A percentile compares a stretch with the other conserved stretches of the same genome.
These are phyloP conservation scores for Spilosoma lubricipeda DNA, from an alignment of 2,888 invertebrate genomes.

Conservation along the genomic window DNA sequence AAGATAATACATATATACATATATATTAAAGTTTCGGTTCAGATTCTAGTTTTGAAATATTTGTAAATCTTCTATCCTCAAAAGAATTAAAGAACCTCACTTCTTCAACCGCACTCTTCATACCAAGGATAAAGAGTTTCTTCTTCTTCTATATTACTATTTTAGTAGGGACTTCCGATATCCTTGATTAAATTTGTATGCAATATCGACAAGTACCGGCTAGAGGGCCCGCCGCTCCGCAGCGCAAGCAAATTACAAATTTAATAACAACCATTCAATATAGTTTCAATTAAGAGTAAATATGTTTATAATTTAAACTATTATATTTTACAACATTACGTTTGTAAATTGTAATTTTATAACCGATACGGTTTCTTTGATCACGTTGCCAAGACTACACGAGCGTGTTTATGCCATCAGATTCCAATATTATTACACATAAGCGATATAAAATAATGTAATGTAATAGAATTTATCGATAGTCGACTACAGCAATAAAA, in stretches of 20 bases:
- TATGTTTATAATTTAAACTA: conserved; percentile 31
- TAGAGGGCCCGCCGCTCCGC: neutral
- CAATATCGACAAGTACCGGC: neutral
- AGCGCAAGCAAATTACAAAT: neutral
- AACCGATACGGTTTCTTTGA: conserved; percentile 21
- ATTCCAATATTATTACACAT: conserved; percentile 22
- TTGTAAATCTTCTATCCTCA: too few relatives aligned
- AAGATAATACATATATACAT: too few relatives aligned
- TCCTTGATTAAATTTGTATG: neutral
- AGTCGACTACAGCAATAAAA: neutral
- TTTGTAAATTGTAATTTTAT: conserved; percentile 37
- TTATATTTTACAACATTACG: conserved; percentile 28
- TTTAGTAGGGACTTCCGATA: neutral
- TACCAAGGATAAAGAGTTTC: neutral
- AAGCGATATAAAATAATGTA: neutral
- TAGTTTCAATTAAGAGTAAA: conserved; percentile 29
- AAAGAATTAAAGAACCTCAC: too few relatives aligned
- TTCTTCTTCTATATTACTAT: neutral
- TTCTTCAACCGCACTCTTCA: too few relatives aligned
- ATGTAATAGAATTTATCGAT: neutral
- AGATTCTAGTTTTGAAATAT: too few relatives aligned
- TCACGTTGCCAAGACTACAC: conserved; percentile 26
- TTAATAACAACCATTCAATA: conserved; percentile 4
- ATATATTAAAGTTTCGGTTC: too few relatives aligned
- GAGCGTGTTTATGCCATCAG: conserved; percentile 26